Base-by-base conservation (phyloP, 2,797 vertebrate genomes). In the Oreortyx pictus region DNA sequence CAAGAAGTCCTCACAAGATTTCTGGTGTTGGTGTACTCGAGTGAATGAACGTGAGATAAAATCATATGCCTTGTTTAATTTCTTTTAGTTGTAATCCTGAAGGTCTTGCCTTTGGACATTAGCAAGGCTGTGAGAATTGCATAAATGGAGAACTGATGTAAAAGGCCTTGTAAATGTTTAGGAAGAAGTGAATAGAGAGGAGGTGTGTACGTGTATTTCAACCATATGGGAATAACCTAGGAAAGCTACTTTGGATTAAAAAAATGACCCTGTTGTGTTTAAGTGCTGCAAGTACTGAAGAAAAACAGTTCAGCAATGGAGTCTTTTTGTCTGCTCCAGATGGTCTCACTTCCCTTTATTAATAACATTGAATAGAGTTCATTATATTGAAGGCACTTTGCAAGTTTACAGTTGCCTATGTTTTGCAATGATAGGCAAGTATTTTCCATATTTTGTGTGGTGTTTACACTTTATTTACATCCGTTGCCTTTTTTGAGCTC, bases 381-480 rank as follows among this genome's bases (percentile, higher is more conserved):
- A 29, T 65, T 75, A 65, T 81, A 60, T 46, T 78, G 78, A 86
- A 73, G 79, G 82, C 27, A 23, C 33, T 37, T 73, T 47, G 49
- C 50, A 73, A 76, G 46, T 82, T 70, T 80, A 39, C 27, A 47
- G 12, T 54, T 73, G 74, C 52, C 68, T 85, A 77, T 90, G 64
- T 83, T 91, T 92, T 92, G 52, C 52, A 4, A 12, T 6, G 73
- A 88, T 80, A 86, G 75, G 75, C 44, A 66, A 88, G 16, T 59
- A 66, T 83, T 90, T 94, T 86, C 86, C 61, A 59, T 88, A 62
- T 83, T 90, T 87, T 50, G 19, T 80, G n/a, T 6, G 6, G 73
- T 86, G 62, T 65, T 88, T 66, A 70, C 86, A 78, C 25, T 85
- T 62, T 37, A 60, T 41, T 86, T 73, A 50, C 39, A 85, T 20